Evolutionary conservation across 2,888 invertebrate species (phyloP).

Genomic region (Dynastes grantii): DNA sequence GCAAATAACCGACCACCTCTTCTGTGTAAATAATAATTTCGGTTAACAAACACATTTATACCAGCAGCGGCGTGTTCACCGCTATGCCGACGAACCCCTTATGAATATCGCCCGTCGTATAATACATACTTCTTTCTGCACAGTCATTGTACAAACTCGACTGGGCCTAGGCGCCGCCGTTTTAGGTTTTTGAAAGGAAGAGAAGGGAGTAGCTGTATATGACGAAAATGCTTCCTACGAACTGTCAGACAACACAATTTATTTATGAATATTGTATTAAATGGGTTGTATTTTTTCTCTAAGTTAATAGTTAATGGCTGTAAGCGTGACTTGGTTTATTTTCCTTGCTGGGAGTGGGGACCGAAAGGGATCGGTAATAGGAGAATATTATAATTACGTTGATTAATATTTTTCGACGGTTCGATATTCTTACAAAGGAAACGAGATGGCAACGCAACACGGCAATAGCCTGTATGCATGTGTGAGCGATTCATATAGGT

Average conservation of each 20-base stretch:
- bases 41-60: slow-evolving; percentile 71
- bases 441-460: too few relatives aligned
- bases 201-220: slow-evolving; percentile 47
- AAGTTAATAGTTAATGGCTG: slow-evolving; percentile 49
- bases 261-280: slow-evolving; percentile 53
- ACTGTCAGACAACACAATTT: slow-evolving; percentile 53
- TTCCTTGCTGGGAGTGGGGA: slow-evolving; percentile 27
- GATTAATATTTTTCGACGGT: slow-evolving; percentile 49
- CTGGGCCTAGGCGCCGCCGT: slow-evolving; percentile 44
- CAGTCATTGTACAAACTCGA: slow-evolving; percentile 51
- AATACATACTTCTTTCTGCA: slow-evolving; percentile 53
- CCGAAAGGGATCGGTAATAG: slow-evolving; percentile 42
- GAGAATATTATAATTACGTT: slow-evolving; percentile 47
- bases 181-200: slow-evolving; percentile 50
- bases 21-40: slow-evolving; percentile 72
- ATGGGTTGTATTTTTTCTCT: slow-evolving; percentile 49
- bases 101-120: slow-evolving; percentile 50
- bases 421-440: not conserved
- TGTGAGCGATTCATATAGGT: too few relatives aligned
- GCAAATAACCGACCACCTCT: slow-evolving; percentile 67
- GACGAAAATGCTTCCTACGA: slow-evolving; percentile 48
- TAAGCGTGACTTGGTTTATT: slow-evolving; percentile 48
- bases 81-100: slow-evolving; percentile 45
- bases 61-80: slow-evolving; percentile 50
- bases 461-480: too few relatives aligned